Percentiles rank a stretch among this genome's conserved stretches.
phyloP scores from a whole-genome alignment of 2,797 vertebrate genomes.

The Acropternis orthonyx region DNA sequence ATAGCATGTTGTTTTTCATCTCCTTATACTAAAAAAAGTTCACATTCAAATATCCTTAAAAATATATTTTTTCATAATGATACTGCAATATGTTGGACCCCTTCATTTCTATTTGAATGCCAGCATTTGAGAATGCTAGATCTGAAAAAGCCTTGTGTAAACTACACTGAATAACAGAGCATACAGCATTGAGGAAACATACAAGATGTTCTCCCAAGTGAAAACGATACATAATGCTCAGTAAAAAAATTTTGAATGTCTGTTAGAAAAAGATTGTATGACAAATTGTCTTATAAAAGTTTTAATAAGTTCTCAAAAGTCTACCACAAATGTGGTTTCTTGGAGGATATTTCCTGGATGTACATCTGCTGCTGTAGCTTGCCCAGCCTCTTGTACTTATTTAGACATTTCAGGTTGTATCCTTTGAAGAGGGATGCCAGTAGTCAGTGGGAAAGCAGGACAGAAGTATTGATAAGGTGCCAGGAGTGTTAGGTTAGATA shows the following conservation, averaged over 20 bases:
- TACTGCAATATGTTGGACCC: background rate
- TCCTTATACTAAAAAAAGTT: background rate
- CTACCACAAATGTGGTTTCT: background rate
- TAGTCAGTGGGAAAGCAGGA: background rate
- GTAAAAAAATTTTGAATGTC: background rate
- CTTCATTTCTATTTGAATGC: slow-evolving; percentile 20
- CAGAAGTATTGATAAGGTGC: background rate
- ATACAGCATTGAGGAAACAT: slow-evolving; percentile 25
- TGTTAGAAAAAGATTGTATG: background rate
- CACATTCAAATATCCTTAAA: background rate
- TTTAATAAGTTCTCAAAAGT: background rate
- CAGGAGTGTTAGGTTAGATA: background rate
- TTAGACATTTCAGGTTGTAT: background rate
- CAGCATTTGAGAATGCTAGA: slow-evolving; percentile 5
- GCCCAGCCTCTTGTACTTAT: background rate
- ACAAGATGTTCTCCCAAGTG: slow-evolving; percentile 42
- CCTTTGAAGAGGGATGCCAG: background rate
- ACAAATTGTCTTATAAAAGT: background rate
- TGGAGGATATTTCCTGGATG: background rate
- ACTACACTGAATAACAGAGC: slow-evolving; percentile 3
- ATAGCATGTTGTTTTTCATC: background rate
- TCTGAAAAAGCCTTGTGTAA: slow-evolving; percentile 25
- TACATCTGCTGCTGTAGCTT: background rate
- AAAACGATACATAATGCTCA: background rate
- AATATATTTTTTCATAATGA: background rate